Evolutionary conservation across 2,888 invertebrate species (phyloP).

Genomic region (Ischnus inquisitorius): DNA sequence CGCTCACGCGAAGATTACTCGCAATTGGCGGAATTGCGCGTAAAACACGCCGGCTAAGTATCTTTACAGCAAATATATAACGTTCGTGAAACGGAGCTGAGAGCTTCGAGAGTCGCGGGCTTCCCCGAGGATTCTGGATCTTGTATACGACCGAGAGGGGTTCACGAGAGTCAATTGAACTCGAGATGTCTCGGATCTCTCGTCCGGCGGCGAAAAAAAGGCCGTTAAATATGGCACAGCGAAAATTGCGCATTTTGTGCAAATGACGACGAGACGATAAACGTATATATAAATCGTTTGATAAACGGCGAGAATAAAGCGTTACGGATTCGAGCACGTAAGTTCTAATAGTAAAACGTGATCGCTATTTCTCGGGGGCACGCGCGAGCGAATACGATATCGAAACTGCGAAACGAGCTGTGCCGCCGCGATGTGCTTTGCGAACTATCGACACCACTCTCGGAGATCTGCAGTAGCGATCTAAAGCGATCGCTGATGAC

Average conservation of each 20-base stretch:
- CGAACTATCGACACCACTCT: not conserved
- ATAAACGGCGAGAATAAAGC: no score
- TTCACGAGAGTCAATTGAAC: constrained; percentile 27
- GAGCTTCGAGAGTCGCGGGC: not conserved
- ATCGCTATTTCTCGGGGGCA: no score
- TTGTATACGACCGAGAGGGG: not conserved
- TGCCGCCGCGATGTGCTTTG: not conserved
- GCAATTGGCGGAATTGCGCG: constrained; percentile 66
- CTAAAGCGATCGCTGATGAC: constrained; percentile 27
- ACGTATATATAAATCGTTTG: no score
- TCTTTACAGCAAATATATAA: constrained; percentile 12
- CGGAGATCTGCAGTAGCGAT: constrained; percentile 16
- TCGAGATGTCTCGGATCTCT: constrained; percentile 4
- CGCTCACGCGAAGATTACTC: constrained; percentile 54
- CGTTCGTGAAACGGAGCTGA: not conserved
- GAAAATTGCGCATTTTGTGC: not conserved
- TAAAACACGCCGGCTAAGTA: constrained; percentile 17
- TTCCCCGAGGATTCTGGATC: not conserved
- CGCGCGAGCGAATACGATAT: not conserved
- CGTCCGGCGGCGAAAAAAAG: not conserved
- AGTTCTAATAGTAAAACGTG: no score
- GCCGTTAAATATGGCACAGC: not conserved
- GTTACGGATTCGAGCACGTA: no score
- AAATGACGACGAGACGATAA: no score
- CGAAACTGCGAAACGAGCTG: not conserved